Evolutionary conservation across 2,113 vertebrate genomes (phyloP).

Genomic region (Cololabis saira): DNA sequence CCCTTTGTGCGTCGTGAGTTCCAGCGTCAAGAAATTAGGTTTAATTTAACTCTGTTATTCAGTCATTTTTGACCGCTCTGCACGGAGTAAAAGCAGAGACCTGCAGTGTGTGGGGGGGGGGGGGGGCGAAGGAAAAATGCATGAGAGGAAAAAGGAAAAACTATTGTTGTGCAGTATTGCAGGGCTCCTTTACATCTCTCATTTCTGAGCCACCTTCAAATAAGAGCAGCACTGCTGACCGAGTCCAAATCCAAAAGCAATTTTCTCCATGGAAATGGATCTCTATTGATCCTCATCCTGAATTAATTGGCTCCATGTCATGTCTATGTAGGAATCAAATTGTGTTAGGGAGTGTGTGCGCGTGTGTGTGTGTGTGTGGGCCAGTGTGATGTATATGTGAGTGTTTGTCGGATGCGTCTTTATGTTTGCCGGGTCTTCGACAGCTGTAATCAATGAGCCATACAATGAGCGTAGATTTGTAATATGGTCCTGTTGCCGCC

Average conservation of each 20-base stretch:
- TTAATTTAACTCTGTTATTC: slow-evolving; percentile 22
- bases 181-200: slow-evolving; percentile 55
- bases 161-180: slow-evolving; percentile 22
- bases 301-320: slow-evolving; percentile 76
- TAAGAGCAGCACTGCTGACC: slow-evolving; percentile 67
- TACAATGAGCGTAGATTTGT: slow-evolving; percentile 32
- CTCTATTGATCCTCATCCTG: slow-evolving; percentile 73
- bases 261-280: slow-evolving; percentile 75
- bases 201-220: slow-evolving; percentile 67
- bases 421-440: slow-evolving; percentile 24
- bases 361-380: slow-evolving; percentile 3
- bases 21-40: neutral
- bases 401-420: slow-evolving; percentile 13
- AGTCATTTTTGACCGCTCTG: slow-evolving; percentile 20
- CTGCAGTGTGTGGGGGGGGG: slow-evolving; percentile 35
- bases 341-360: slow-evolving; percentile 13
- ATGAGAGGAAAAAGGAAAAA: slow-evolving; percentile 19
- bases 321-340: slow-evolving; percentile 69
- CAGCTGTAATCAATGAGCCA: slow-evolving; percentile 50
- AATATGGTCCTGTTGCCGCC: slow-evolving; percentile 45
- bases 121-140: slow-evolving; percentile 10
- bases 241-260: slow-evolving; percentile 71
- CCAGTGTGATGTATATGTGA: slow-evolving; percentile 11
- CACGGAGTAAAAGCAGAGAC: slow-evolving; percentile 9
- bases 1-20: slow-evolving; percentile 1